Evolutionary conservation across 2,113 vertebrate genomes (phyloP).

Genomic region (Platichthys stellatus): DNA sequence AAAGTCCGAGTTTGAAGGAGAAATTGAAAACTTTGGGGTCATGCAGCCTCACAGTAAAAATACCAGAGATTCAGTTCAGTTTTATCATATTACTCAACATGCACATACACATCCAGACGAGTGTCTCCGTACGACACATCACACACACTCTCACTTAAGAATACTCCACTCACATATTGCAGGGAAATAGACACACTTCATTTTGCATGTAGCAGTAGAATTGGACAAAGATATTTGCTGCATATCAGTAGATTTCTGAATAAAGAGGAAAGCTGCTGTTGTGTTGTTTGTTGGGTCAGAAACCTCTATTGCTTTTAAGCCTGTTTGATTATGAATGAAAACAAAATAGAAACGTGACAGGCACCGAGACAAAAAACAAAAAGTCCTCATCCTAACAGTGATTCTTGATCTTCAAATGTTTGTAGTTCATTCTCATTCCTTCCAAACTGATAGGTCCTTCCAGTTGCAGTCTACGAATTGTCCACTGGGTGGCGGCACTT

Average conservation of each 20-base stretch:
- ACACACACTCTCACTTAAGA: constrained; percentile 28
- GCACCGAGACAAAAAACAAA: not conserved
- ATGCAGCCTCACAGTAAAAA: constrained; percentile 64
- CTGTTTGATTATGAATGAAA: constrained; percentile 25
- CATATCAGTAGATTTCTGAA: constrained; percentile 37
- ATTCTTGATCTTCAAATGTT: not conserved
- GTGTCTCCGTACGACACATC: constrained; percentile 34
- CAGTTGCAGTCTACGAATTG: not conserved
- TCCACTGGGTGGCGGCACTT: constrained; percentile 65
- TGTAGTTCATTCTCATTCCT: not conserved
- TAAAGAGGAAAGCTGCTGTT: constrained; percentile 15
- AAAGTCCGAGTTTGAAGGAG: constrained; percentile 21
- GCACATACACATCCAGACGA: constrained; percentile 49
- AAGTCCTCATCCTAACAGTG: not conserved
- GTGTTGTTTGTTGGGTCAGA: constrained; percentile 26
- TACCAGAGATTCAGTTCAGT: constrained; percentile 19
- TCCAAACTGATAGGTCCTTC: not conserved
- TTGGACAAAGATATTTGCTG: constrained; percentile 40
- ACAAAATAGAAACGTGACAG: not conserved
- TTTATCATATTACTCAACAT: constrained; percentile 50
- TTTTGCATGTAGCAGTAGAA: constrained; percentile 38
- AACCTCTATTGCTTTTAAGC: constrained; percentile 59
- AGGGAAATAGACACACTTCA: constrained; percentile 32
- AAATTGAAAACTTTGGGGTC: constrained; percentile 32
- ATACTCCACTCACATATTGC: constrained; percentile 43